A percentile compares a stretch with the other conserved stretches of the same genome.
phyloP scores from a whole-genome alignment of 2,888 invertebrate genomes.

The Scelioninae gen. 1 region DNA sequence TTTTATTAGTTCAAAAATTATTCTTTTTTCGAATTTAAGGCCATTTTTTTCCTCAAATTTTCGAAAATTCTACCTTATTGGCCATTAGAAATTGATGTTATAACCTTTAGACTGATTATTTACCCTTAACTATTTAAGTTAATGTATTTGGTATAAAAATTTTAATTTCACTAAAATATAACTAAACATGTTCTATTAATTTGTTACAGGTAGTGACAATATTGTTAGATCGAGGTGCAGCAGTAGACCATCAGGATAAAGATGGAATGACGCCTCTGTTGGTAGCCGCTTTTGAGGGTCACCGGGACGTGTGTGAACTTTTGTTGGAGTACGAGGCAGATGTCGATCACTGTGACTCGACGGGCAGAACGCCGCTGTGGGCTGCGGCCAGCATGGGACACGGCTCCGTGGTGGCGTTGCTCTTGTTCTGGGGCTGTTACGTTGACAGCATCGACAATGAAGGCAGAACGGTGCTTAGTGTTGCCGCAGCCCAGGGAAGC shows the following conservation, averaged over 20 bases:
- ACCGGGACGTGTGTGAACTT: constrained; percentile 92
- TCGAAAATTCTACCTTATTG: too few relatives aligned
- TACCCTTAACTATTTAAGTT: too few relatives aligned
- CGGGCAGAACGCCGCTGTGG: constrained; percentile 94
- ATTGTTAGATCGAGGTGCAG: constrained; percentile 92
- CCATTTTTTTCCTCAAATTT: too few relatives aligned
- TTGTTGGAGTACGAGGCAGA: constrained; percentile 94
- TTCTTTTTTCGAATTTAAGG: neutral
- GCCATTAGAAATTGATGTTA: too few relatives aligned
- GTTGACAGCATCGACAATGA: constrained; percentile 97
- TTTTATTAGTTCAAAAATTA: too few relatives aligned
- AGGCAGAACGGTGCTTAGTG: constrained; percentile 94
- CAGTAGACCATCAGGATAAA: constrained; percentile 92
- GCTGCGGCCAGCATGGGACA: constrained; percentile 97
- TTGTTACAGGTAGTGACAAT: constrained; percentile 87
- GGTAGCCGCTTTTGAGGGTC: constrained; percentile 97
- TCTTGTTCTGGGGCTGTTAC: constrained; percentile 97
- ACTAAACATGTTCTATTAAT: neutral
- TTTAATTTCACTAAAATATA: neutral
- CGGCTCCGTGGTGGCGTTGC: constrained; percentile 91
- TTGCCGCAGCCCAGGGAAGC: constrained; percentile 94
- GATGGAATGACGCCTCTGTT: constrained; percentile 94
- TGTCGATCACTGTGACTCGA: constrained; percentile 94
- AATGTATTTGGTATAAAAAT: too few relatives aligned
- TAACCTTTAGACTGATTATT: too few relatives aligned